Conservation (phyloP, 2,888 invertebrate species). For the Teleogryllus oceanicus region DNA sequence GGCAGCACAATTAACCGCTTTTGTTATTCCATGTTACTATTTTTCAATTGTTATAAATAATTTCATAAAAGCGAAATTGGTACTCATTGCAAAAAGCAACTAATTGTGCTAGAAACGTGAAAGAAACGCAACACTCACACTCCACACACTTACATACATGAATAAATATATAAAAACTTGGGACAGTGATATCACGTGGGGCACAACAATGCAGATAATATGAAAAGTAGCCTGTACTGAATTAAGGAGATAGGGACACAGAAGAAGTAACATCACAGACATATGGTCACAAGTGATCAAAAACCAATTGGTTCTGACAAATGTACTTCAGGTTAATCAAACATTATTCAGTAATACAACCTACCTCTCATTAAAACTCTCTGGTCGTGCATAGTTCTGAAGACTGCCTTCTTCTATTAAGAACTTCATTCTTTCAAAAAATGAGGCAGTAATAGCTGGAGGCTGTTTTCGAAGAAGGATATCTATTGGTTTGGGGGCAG, state of each 20-base stretch:
- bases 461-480: constrained; percentile 93
- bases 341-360: constrained; percentile 42
- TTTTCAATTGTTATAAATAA: background rate
- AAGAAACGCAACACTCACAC: constrained; percentile 21
- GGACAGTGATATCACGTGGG: constrained; percentile 66
- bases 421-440: constrained; percentile 98
- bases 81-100: background rate
- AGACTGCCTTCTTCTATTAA: constrained; percentile 96
- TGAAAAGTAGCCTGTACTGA: constrained; percentile 30
- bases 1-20: constrained; percentile 18
- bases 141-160: constrained; percentile 48
- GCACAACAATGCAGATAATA: constrained; percentile 67
- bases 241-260: constrained; percentile 36
- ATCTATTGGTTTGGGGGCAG: constrained; percentile 93
- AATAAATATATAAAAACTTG: constrained; percentile 42
- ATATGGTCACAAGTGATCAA: background rate
- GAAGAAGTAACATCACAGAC: constrained; percentile 31
- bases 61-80: background rate
- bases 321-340: background rate
- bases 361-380: constrained; percentile 97
- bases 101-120: constrained; percentile 18
- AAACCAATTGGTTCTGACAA: background rate
- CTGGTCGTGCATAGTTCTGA: constrained; percentile 93
- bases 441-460: constrained; percentile 93
- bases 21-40: background rate